These are phyloP conservation scores for Gopherus flavomarginatus DNA, from an alignment of 2,113 vertebrate genomes.

Conservation along the genomic window DNA sequence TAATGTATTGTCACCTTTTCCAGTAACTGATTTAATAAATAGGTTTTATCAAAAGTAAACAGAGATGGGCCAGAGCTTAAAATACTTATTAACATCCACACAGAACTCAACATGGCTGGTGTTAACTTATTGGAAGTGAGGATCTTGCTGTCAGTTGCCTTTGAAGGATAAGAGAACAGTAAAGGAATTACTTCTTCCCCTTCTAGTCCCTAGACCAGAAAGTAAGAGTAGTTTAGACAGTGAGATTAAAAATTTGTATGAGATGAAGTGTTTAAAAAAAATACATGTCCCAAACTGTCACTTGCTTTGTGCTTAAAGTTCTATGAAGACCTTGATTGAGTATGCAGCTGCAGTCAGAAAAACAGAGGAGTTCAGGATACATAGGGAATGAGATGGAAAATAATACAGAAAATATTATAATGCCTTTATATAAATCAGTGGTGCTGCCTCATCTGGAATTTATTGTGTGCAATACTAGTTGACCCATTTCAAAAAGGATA, in stretches of 20 bases:
- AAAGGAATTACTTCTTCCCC: not conserved
- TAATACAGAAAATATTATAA: not conserved
- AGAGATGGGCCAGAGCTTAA: not conserved
- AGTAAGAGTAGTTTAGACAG: not conserved
- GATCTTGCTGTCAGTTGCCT: not conserved
- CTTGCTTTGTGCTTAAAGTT: not conserved
- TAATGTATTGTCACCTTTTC: not conserved
- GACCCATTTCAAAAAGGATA: not conserved
- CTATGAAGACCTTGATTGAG: not conserved
- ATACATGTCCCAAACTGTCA: not conserved
- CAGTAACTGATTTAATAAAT: not conserved
- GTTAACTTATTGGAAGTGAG: not conserved
- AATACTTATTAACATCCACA: not conserved
- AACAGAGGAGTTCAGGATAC: not conserved
- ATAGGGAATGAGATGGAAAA: not conserved
- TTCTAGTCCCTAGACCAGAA: not conserved
- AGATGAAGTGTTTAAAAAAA: not conserved
- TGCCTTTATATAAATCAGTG: not conserved
- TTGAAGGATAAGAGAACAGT: not conserved
- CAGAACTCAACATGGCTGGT: not conserved
- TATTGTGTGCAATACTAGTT: not conserved
- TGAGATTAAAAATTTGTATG: not conserved
- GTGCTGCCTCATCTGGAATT: not conserved
- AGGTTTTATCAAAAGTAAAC: not conserved
- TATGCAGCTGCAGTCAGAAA: not conserved